Evolutionary conservation across 2,113 vertebrate genomes (phyloP).

Genomic region (Mastomys natalensis): DNA sequence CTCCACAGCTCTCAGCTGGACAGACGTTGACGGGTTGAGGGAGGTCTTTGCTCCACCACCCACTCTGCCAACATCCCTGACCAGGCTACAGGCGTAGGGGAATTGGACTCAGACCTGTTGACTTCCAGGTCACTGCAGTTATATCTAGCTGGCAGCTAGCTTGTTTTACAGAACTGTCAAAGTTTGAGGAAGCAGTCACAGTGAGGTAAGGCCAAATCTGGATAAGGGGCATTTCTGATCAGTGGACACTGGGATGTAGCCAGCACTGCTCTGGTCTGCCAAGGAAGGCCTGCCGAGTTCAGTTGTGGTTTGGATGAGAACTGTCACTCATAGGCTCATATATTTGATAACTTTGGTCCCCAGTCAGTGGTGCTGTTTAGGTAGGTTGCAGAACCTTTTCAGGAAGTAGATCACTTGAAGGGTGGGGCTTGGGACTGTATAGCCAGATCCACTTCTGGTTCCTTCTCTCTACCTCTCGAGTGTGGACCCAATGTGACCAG

Average conservation of each 20-base stretch:
- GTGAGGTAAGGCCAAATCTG: neutral
- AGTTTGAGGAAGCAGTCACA: neutral
- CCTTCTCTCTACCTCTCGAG: neutral
- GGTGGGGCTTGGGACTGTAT: neutral
- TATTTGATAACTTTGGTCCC: neutral
- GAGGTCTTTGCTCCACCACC: neutral
- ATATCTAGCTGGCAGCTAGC: neutral
- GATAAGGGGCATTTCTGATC: neutral
- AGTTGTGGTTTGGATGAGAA: neutral
- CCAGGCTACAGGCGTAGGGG: neutral
- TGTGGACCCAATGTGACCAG: neutral
- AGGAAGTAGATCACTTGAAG: neutral
- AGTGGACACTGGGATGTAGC: accelerated
- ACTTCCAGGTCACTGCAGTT: neutral
- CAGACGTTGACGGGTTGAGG: neutral
- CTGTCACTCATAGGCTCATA: neutral
- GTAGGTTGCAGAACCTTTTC: neutral
- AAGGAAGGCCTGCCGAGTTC: neutral
- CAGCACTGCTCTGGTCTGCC: neutral
- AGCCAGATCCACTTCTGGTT: neutral
- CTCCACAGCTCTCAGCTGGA: neutral
- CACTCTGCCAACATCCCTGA: accelerated
- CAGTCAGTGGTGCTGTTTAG: neutral
- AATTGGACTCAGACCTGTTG: accelerated
- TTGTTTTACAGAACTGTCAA: neutral